Base-by-base conservation (phyloP, 2,888 invertebrate genomes). In the Apotomis betuletana region DNA sequence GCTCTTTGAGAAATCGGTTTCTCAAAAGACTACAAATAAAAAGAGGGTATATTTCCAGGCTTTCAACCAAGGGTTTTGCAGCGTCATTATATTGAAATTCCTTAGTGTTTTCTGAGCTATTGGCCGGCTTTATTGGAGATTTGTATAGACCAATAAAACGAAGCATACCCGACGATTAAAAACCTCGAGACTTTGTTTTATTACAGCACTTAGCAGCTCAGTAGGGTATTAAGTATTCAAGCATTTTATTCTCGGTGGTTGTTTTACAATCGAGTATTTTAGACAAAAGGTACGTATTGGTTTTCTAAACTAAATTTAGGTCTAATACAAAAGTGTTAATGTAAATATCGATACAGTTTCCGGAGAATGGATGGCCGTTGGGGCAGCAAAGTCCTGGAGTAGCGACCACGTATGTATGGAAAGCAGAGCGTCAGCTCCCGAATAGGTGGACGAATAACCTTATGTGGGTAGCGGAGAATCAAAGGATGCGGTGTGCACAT, bases 191-290 rank as follows among this genome's bases (percentile, higher is more conserved):
- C 44, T 60, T 15, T 38, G n/a, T 60, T 67, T 67, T 67, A 67
- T 51, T 52, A 67, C 41, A 52, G 67, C 65, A 57, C 65, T 65
- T 65, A 65, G 36, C 15, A 60, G 67, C 52, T 51, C 13, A 59
- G 38, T n/a, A 13, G 54, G 15, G 15, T 38, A 64, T 46, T 49
- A 27, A 27, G 46, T 49, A 60, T 8, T 15, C 10, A 27, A 12
- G 13, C 27, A 27, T 27, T 61, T 61, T 49, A 9, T 49, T 49
- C 2, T 0, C 49, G 9, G 49, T 9, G 10, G 49, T 49, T 10
- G 3, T 49, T 49, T 49, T 49, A 10, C 6, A 10, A 49, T 49
- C 49, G 9, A 49, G 49, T 9, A 49, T 49, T 10, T 49, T 9
- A 49, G 10, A 49, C 8, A 49, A 49, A 3, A 44, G 44, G 5